Conservation (phyloP, 2,797 vertebrate genomes). For the Echiichthys vipera region DNA sequence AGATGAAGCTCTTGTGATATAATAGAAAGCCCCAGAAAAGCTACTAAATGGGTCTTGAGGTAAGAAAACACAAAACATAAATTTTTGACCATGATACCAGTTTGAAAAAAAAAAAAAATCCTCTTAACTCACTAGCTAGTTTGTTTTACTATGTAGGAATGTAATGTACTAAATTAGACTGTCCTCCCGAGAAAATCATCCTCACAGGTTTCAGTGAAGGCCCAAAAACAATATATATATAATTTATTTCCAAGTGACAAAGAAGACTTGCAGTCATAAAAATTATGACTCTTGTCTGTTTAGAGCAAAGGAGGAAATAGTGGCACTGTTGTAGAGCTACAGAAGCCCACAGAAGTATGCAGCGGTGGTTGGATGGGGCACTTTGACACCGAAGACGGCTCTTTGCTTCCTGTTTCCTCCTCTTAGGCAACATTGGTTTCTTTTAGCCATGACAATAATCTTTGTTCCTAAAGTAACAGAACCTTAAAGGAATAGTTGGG, state of each 20-base stretch:
- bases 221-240: neutral
- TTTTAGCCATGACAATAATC: neutral
- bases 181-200: neutral
- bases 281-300: neutral
- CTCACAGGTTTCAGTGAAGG: neutral
- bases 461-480: neutral
- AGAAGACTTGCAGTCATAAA: neutral
- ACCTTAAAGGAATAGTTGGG: neutral
- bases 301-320: neutral
- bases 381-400: neutral
- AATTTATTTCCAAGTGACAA: neutral
- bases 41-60: neutral
- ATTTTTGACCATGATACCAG: too few species aligned
- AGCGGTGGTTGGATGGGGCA: neutral
- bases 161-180: neutral
- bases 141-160: neutral
- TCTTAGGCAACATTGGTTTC: neutral
- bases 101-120: too few species aligned
- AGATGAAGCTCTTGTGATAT: neutral
- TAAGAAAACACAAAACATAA: too few species aligned
- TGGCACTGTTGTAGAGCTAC: neutral
- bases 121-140: too few species aligned
- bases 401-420: neutral
- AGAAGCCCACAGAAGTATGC: neutral
- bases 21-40: neutral